Conservation (phyloP, 2,797 vertebrate species). For the Manis javanica region DNA sequence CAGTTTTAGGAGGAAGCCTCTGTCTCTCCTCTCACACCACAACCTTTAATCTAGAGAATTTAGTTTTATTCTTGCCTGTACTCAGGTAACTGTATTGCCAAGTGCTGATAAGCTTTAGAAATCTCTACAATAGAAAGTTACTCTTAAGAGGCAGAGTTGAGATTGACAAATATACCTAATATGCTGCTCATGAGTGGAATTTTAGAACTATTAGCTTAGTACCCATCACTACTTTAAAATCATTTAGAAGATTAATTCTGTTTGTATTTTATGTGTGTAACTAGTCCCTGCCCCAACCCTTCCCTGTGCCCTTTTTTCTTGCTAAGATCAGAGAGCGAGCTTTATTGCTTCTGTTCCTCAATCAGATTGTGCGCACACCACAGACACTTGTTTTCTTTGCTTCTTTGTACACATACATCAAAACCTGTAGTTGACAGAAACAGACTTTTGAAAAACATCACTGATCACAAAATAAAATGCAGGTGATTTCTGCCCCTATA, state of each 20-base stretch:
- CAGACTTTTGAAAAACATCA: slow-evolving; percentile 55
- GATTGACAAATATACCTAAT: neutral
- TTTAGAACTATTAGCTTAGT: neutral
- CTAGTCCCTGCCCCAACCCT: neutral
- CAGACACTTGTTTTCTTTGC: neutral
- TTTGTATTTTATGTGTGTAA: slow-evolving; percentile 8
- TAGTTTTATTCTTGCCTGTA: neutral
- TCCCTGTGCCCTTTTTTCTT: neutral
- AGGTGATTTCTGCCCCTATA: neutral
- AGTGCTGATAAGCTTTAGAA: neutral
- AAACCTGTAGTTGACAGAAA: slow-evolving; percentile 39
- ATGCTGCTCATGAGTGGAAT: neutral
- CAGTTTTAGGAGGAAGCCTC: too few species aligned
- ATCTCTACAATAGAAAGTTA: neutral
- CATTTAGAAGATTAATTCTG: neutral
- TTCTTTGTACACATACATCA: neutral
- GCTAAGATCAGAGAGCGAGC: neutral
- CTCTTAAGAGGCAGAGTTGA: neutral
- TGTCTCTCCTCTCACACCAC: too few species aligned
- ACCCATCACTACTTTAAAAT: neutral
- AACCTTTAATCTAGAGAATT: neutral
- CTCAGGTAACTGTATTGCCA: neutral
- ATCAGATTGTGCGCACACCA: neutral
- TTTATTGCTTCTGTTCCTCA: neutral
- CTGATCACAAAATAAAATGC: slow-evolving; percentile 45